Evolutionary conservation across 2,797 vertebrate genomes (phyloP), one percentile per base, ranked within the genome.

Genomic region (Sciurus vulgaris): DNA sequence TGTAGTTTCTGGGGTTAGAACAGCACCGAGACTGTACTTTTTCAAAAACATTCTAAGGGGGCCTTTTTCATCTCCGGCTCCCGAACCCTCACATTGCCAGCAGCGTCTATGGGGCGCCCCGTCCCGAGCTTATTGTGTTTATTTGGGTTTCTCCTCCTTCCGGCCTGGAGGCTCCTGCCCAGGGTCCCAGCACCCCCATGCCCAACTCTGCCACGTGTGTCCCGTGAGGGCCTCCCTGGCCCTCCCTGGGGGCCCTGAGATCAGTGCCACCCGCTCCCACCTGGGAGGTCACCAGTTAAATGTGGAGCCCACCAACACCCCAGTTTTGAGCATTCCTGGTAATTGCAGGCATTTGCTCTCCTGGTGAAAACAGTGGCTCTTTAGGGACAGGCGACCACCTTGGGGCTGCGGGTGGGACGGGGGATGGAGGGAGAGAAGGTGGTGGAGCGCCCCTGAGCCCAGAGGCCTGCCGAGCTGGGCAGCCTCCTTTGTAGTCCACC

Each of bases 1-100:
- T 93, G 38, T 24, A 24, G 6, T 91, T 97, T 97, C 83, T 83
- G 69, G 91, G 92, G 86, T 51, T 61, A 97, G 65, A 91, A 95
- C 93, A 97, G 30, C 86, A 94, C 41, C 51, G 3, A 14, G 33
- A 61, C 2, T 67, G 15, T 59, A 78, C 54, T 54, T 26, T 65
- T 26, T 65, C 35, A 13, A 67, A 97, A 97, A 74, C 7, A 51
- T 77, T 72, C 33, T 59, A 38, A 49, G 95, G 56, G 0, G 0
- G 22, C 0, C 28, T 1, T 54, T 65, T n/a, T 86, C 63, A 78
- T 72, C 85, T 49, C 41, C 18, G 18, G n/a, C 91, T 79, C 77
- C 84, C 1, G 38, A 89, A 30, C 65, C 65, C 22, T 41, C 7
- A 70, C 38, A 93, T 7, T 24, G 56, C 0, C 30, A 76, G 33